A percentile compares a stretch with the other conserved stretches of the same genome.
Evolutionary conservation across 2,888 invertebrate genomes (phyloP).

Genomic region (Rhagonycha lutea): DNA sequence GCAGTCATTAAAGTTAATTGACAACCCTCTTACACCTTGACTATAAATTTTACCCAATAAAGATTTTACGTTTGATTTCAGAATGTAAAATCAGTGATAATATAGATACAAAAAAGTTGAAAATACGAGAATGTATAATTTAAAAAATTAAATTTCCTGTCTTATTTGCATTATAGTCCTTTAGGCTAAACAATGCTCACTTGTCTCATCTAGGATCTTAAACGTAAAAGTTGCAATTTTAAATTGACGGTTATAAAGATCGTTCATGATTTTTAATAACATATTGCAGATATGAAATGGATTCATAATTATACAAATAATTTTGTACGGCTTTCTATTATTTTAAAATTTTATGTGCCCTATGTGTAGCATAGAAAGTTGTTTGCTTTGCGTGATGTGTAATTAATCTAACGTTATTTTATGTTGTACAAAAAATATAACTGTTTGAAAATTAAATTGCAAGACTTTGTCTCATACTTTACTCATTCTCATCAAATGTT

Average conservation of each 20-base stretch:
- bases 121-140: neutral
- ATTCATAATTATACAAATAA: neutral
- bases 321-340: neutral
- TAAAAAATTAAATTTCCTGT: neutral
- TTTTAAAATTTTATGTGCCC: neutral
- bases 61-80: neutral
- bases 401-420: neutral
- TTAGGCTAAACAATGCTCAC: neutral
- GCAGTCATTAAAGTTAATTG: slow-evolving; percentile 24
- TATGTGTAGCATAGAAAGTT: neutral
- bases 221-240: neutral
- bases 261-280: neutral
- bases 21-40: slow-evolving; percentile 24
- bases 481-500: too few species aligned
- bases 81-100: neutral
- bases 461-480: neutral
- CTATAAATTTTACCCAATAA: neutral
- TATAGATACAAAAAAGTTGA: neutral
- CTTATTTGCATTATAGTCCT: neutral
- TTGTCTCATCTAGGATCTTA: neutral
- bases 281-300: neutral
- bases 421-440: neutral
- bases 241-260: neutral
- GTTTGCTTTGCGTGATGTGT: neutral
- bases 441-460: neutral